phyloP scores from a whole-genome alignment of 1,140 invertebrate genomes.

The Meteorus sp. region DNA sequence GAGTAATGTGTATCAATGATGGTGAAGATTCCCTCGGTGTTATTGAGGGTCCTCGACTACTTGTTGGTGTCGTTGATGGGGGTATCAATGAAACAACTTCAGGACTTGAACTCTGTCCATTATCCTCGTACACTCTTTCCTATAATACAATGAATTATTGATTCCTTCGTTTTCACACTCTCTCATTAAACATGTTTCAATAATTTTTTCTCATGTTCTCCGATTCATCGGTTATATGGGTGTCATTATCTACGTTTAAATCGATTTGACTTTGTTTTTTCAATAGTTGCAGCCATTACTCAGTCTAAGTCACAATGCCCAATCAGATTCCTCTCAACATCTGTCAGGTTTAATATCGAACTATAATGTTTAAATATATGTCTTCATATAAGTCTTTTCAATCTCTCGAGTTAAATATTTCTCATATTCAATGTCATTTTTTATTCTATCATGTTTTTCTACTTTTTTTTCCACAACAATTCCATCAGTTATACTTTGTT shows the following conservation, averaged over 20 bases:
- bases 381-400: too few species aligned
- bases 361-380: constrained; percentile 1
- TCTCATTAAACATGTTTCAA: too few species aligned
- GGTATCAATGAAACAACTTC: constrained; percentile 54
- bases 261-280: constrained; percentile 2
- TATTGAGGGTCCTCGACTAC: constrained; percentile 45
- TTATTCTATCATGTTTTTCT: constrained; percentile 7
- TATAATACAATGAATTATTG: constrained; percentile 52
- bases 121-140: constrained; percentile 57
- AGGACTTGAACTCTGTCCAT: constrained; percentile 50
- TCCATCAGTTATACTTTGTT: background rate
- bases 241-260: background rate
- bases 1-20: constrained; percentile 34
- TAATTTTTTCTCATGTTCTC: constrained; percentile 19
- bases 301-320: constrained; percentile 16
- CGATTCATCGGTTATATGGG: background rate
- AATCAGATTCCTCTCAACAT: constrained; percentile 7
- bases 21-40: constrained; percentile 46
- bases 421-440: constrained; percentile 16
- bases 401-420: background rate
- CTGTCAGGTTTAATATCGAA: constrained; percentile 18
- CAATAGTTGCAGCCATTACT: too few species aligned
- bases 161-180: constrained; percentile 37
- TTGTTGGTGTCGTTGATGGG: constrained; percentile 47
- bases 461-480: too few species aligned